Conservation (phyloP, 2,888 invertebrate species). For the Archaeoteleia sp. region DNA sequence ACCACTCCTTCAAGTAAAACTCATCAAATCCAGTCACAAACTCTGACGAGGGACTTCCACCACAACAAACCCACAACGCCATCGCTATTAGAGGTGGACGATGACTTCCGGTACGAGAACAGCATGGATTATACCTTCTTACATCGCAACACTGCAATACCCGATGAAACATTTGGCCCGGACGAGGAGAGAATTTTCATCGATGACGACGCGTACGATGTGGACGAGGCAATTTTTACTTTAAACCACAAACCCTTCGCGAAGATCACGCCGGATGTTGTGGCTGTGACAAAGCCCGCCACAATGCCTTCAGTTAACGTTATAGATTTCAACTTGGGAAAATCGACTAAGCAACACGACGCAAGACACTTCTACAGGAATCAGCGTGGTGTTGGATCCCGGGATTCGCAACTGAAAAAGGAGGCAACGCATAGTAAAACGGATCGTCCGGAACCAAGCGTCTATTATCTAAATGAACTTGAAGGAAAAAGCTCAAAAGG, state of each 20-base stretch:
- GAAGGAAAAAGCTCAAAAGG: slow-evolving; percentile 58
- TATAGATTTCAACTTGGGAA: slow-evolving; percentile 27
- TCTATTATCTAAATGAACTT: slow-evolving; percentile 64
- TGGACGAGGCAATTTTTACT: slow-evolving; percentile 65
- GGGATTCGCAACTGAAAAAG: slow-evolving; percentile 69
- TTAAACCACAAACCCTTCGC: slow-evolving; percentile 58
- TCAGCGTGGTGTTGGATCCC: slow-evolving; percentile 39
- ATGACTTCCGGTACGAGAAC: slow-evolving; percentile 58
- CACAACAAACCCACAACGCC: slow-evolving; percentile 51
- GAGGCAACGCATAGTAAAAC: slow-evolving; percentile 72
- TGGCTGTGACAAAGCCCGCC: slow-evolving; percentile 5
- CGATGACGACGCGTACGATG: slow-evolving; percentile 67
- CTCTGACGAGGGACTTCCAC: slow-evolving; percentile 50
- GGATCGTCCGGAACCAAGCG: slow-evolving; percentile 39
- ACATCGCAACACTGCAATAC: slow-evolving; percentile 64
- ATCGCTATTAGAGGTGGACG: slow-evolving; percentile 47
- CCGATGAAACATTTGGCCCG: slow-evolving; percentile 69
- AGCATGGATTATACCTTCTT: slow-evolving; percentile 41
- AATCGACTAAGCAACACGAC: slow-evolving; percentile 29
- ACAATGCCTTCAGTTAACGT: slow-evolving; percentile 34
- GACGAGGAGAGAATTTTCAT: slow-evolving; percentile 73
- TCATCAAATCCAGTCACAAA: slow-evolving; percentile 78
- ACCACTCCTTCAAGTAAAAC: slow-evolving; percentile 80
- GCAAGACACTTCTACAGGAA: slow-evolving; percentile 49
- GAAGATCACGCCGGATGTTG: slow-evolving; percentile 20